These are phyloP conservation scores for Zoanthus sociatus DNA, from an alignment of 92 coral and sea anemone genomes.

Conservation along the genomic window DNA sequence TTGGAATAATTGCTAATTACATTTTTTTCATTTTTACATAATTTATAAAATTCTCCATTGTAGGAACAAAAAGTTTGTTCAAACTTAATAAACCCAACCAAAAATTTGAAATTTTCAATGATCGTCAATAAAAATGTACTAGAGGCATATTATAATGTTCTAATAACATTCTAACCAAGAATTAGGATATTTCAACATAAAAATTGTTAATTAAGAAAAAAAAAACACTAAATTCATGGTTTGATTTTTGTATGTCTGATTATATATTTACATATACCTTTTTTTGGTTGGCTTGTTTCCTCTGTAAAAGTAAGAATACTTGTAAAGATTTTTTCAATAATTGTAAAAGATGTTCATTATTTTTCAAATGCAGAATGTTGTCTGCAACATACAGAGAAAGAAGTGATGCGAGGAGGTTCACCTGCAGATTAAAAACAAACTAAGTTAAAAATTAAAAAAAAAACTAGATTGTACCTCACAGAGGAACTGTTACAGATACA, in stretches of 20 bases:
- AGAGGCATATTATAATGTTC: too few relatives aligned
- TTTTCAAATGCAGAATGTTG: conserved; percentile 1
- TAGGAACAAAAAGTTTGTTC: too few relatives aligned
- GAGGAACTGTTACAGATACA: neutral
- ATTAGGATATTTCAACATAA: too few relatives aligned
- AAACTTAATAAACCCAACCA: too few relatives aligned
- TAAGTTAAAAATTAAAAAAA: neutral
- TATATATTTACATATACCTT: conserved; percentile 52
- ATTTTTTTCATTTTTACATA: too few relatives aligned
- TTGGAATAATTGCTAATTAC: too few relatives aligned
- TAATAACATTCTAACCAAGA: too few relatives aligned
- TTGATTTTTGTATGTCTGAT: too few relatives aligned
- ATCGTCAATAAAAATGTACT: too few relatives aligned
- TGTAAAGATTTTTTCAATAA: conserved; percentile 59
- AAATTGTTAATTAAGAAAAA: too few relatives aligned
- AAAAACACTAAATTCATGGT: neutral
- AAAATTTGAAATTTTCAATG: too few relatives aligned
- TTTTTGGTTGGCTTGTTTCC: conserved; percentile 79
- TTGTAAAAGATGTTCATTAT: conserved; percentile 38
- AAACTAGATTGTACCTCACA: neutral
- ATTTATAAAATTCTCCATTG: too few relatives aligned
- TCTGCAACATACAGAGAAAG: conserved; percentile 46
- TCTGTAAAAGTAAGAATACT: conserved; percentile 59
- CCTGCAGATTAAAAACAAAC: conserved; percentile 46
- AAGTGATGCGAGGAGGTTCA: conserved; percentile 64